Conservation (phyloP, 2,113 vertebrate species). For the Epinephelus lanceolatus region DNA sequence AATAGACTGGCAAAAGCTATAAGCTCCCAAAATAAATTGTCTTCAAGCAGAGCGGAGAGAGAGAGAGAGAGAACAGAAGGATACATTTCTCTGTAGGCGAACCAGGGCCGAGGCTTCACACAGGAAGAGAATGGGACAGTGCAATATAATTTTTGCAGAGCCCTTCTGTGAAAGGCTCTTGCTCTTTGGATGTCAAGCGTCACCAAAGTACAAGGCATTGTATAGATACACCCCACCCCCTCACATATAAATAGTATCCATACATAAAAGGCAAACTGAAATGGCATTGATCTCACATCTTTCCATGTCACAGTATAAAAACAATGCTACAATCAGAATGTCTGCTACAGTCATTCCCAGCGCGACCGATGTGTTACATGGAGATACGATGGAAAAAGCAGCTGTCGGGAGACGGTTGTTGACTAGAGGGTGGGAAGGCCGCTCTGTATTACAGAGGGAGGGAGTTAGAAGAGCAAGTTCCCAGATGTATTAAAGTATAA, state of each 20-base stretch:
- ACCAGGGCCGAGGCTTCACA: conserved; percentile 65
- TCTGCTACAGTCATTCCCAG: conserved; percentile 64
- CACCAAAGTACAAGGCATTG: conserved; percentile 78
- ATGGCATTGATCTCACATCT: conserved; percentile 51
- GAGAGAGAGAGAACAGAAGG: conserved; percentile 13
- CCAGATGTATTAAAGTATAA: conserved; percentile 57
- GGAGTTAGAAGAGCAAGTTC: conserved; percentile 40
- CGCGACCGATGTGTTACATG: conserved; percentile 38
- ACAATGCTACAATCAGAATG: conserved; percentile 65
- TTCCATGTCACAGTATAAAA: conserved; percentile 55
- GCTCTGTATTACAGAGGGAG: conserved; percentile 56
- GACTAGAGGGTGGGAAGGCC: conserved; percentile 57
- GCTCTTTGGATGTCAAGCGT: conserved; percentile 79
- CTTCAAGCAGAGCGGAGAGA: conserved; percentile 4
- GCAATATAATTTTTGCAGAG: conserved; percentile 72
- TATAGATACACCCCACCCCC: conserved; percentile 51
- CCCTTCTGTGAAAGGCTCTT: conserved; percentile 66
- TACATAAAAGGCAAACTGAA: conserved; percentile 70
- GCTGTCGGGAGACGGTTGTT: conserved; percentile 53
- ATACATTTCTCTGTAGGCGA: conserved; percentile 60
- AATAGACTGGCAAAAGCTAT: conserved; percentile 32
- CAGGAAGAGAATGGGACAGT: conserved; percentile 66
- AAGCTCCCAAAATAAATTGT: conserved; percentile 34
- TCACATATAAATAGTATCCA: conserved; percentile 59
- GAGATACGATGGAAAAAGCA: conserved; percentile 55